Evolutionary conservation across 2,888 invertebrate genomes (phyloP), one percentile per base, ranked within the genome.

Genomic region (Schizotus pectinicornis): DNA sequence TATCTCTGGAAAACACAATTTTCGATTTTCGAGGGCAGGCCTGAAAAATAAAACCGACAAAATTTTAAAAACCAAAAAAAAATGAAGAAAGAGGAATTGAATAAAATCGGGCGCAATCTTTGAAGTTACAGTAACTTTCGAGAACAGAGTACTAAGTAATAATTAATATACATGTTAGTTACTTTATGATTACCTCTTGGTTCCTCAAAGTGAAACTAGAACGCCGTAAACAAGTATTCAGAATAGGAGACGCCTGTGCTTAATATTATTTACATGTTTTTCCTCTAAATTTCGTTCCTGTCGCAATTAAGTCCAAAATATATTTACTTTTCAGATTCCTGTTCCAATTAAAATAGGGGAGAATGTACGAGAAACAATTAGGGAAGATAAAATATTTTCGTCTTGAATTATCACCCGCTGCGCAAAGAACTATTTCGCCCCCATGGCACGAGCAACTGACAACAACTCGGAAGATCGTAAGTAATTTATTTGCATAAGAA

Each of bases 371-470:
- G 31, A 9, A 30, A 30, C 33, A 43, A 43, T 43, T 43, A 50
- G 14, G 33, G 30, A 32, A 41, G 41, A 39, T 32, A 36, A 38
- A 52, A 52, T 43, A 52, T 52, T 7, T 31, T n/a, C 34, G 13
- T 35, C 35, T 12, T 45, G 31, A 53, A 53, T 38, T 53, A 46
- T 45, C 14, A 36, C 45, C 45, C 41, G 32, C 42, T 38, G 34
- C n/a, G 41, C 33, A 8, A 32, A 14, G 6, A 7, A 31, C 11
- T 22, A 22, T 11, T n/a, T 12, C 39, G 39, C 22, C 22, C 39
- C 39, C 11, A 36, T 9, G 6, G 11, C 11, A 36, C 2, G 6
- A 36, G 11, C 11, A 9, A 11, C 11, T 6, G 36, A n/a, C 2
- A 9, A n/a, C n/a, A 36, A 9, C 11, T 36, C 36, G 11, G 36